Evolutionary conservation across 2,113 vertebrate genomes (phyloP), one percentile per base, ranked within the genome.

Genomic region (Willisornis vidua): DNA sequence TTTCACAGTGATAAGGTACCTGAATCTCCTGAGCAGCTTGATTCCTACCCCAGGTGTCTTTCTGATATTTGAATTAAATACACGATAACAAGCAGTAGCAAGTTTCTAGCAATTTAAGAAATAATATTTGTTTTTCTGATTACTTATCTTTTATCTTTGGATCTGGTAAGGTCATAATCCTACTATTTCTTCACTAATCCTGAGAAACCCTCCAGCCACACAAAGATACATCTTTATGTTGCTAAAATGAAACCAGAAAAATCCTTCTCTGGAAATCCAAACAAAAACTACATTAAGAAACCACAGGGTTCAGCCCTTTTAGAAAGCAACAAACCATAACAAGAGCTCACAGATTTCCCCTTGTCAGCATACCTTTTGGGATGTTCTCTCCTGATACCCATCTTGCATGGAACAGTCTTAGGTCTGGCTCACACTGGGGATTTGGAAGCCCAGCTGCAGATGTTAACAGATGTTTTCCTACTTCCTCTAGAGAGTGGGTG

Each of bases 41-140:
- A 72, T 87, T 93, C 76, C 41, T 74, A 75, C 35, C 48, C 37
- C 31, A 51, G 46, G 31, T 72, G 23, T 58, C 73, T 84, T 88
- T 80, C 73, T 6, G 9, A 15, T 86, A 46, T 85, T 93, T 95
- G 49, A 89, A 75, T 94, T 78, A 94, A 95, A 84, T 16, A 88
- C 51, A 65, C 43, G 25, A 75, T 90, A 94, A 90, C 43, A 90
- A 86, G 57, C 26, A 90, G 84, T 57, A 51, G 43, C 0, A 0
- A 86, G 33, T 84, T 92, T 77, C 72, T 48, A 55, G 68, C 79
- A 86, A 49, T 79, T 81, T 70, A 88, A 85, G 82, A 46, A 93
- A 73, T 49, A 94, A 93, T 82, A 49, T 58, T 78, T 72, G 45
- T 25, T 72, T 68, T 94, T 73, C 85, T 52, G 25, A 80, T 86